Evolutionary conservation across 1,140 invertebrate genomes (phyloP).

Genomic region (Araneus ventricosus): DNA sequence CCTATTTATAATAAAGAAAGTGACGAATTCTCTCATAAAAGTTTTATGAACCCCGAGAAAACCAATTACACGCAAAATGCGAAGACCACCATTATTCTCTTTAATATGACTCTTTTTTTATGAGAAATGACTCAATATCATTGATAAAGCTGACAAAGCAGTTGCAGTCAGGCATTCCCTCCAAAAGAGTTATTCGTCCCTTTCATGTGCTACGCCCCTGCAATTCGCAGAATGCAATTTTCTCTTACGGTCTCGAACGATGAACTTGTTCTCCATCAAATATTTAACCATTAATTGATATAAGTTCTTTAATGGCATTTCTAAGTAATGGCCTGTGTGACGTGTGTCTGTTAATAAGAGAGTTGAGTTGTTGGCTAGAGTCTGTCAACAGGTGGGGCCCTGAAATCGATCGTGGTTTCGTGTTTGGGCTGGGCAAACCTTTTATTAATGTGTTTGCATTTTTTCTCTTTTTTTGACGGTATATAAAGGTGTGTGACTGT

Average conservation of each 20-base stretch:
- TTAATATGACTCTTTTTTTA: too few relatives aligned
- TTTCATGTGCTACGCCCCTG: background rate
- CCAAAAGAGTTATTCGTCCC: background rate
- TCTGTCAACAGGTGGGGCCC: constrained; percentile 30
- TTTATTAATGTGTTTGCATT: constrained; percentile 6
- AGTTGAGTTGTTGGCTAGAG: constrained; percentile 30
- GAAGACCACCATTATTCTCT: too few relatives aligned
- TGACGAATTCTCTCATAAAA: background rate
- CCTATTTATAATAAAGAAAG: background rate
- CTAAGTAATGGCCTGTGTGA: background rate
- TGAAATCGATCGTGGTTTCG: constrained; percentile 34
- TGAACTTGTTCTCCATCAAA: constrained; percentile 60
- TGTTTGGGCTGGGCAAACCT: background rate
- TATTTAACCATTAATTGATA: constrained; percentile 57
- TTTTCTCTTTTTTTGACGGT: background rate
- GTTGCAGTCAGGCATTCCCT: background rate
- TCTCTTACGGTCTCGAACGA: constrained; percentile 7
- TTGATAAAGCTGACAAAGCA: background rate
- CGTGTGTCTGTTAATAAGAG: background rate
- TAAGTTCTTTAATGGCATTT: background rate
- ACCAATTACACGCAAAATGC: background rate
- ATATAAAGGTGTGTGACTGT: background rate
- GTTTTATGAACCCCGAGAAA: background rate
- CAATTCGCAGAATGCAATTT: constrained; percentile 30
- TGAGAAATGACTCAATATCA: background rate